A percentile compares a stretch with the other conserved stretches of the same genome.
These are phyloP conservation scores for Mus spicilegus DNA, from an alignment of 2,113 vertebrate genomes.

Conservation along the genomic window DNA sequence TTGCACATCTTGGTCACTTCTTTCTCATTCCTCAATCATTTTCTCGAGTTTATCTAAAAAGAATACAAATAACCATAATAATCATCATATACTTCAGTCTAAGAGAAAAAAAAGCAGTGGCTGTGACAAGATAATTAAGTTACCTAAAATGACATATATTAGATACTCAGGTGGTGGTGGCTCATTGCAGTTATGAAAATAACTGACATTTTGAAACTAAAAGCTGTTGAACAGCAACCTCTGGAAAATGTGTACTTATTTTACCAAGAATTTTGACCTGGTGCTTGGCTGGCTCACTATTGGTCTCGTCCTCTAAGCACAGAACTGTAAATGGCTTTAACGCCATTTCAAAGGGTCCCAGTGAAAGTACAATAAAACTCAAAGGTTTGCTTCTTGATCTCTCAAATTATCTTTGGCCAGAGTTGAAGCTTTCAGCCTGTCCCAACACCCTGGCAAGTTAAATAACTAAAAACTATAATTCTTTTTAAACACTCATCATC, in stretches of 20 bases:
- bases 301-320: background rate
- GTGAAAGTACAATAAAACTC: background rate
- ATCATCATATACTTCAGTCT: background rate
- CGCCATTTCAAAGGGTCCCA: background rate
- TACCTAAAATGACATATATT: background rate
- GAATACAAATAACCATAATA: background rate
- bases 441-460: background rate
- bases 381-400: background rate
- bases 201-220: background rate
- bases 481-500: background rate
- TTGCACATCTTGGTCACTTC: background rate
- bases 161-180: background rate
- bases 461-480: background rate
- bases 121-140: background rate
- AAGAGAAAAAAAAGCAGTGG: background rate
- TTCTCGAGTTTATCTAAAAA: background rate
- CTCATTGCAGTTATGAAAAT: background rate
- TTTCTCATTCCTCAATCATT: background rate
- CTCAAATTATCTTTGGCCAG: background rate
- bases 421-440: background rate
- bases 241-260: background rate
- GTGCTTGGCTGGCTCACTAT: background rate
- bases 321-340: background rate
- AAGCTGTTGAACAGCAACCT: background rate
- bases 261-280: constrained; percentile 8